Evolutionary conservation across 2,888 invertebrate genomes (phyloP), one percentile per base, ranked within the genome.

Genomic region (Orthonychiurus folsomi): DNA sequence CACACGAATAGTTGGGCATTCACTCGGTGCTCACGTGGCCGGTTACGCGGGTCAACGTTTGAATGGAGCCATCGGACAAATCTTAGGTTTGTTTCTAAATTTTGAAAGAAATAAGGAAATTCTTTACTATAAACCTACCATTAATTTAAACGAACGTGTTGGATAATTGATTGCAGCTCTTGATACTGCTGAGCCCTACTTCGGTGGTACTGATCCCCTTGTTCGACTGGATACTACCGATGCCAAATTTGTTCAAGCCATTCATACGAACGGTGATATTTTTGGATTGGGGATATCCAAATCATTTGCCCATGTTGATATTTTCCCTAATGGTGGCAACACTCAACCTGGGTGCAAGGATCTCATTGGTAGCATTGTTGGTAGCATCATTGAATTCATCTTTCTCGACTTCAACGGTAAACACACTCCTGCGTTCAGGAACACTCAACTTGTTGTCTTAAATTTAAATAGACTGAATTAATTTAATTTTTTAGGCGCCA

Each of bases 131-230:
- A n/a, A n/a, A n/a, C n/a, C n/a, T n/a, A n/a, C n/a, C 37, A 37
- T 12, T 20, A 52, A 3, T 18, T 52, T 52, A 9, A 18, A 18
- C n/a, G 47, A 9, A 37, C 20, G 27, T 50, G 50, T 50, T 9
- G 20, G 27, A 27, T 18, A 28, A 26, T n/a, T n/a, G n/a, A 25
- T 55, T 63, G 76, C 74, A 79, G 85, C 84, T 52, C 74, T 85
- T 64, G 85, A 85, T 70, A 85, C 85, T 9, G 84, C 85, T 0
- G 83, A 84, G 62, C 84, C 84, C 0, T 84, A 84, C 69, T 85
- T 85, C 74, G 78, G 77, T 20, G 76, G 75, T 2, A 74, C 74
- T 59, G 75, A 76, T 60, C 67, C 73, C 12, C 75, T 77, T 0
- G 80, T 84, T 66, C 78, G 81, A 12, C 73, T 85, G 64, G 82